phyloP scores from a whole-genome alignment of 2,113 vertebrate species.

The Globicephala melas region DNA sequence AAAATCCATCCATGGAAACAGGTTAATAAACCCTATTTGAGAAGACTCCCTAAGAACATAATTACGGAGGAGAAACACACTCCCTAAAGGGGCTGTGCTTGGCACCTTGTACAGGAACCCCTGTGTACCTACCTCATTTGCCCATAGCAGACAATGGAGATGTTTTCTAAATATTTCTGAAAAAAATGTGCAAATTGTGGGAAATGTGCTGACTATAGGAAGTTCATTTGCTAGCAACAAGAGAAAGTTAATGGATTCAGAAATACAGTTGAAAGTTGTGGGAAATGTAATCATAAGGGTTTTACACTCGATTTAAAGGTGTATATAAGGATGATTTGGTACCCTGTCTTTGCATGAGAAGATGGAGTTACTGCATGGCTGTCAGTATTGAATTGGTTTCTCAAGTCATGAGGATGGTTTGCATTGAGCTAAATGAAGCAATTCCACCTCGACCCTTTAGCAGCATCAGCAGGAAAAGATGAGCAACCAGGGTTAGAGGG shows the following conservation, averaged over 20 bases:
- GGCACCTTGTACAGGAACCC: neutral
- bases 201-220: neutral
- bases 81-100: neutral
- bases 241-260: neutral
- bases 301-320: neutral
- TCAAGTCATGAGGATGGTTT: neutral
- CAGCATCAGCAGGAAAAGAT: neutral
- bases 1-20: neutral
- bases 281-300: neutral
- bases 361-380: neutral
- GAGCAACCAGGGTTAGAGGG: neutral
- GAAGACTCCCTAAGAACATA: neutral
- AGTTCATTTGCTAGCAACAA: neutral
- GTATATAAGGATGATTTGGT: neutral
- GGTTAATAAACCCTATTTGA: neutral
- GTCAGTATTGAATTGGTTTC: neutral
- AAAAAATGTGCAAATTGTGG: slow-evolving; percentile 5
- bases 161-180: slow-evolving; percentile 12
- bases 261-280: neutral
- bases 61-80: neutral
- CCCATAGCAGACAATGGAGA: neutral
- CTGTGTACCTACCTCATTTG: neutral
- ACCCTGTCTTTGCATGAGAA: neutral
- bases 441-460: neutral
- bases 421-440: neutral